Evolutionary conservation across 2,888 invertebrate species (phyloP).

Genomic region (Nomada goodeniana): DNA sequence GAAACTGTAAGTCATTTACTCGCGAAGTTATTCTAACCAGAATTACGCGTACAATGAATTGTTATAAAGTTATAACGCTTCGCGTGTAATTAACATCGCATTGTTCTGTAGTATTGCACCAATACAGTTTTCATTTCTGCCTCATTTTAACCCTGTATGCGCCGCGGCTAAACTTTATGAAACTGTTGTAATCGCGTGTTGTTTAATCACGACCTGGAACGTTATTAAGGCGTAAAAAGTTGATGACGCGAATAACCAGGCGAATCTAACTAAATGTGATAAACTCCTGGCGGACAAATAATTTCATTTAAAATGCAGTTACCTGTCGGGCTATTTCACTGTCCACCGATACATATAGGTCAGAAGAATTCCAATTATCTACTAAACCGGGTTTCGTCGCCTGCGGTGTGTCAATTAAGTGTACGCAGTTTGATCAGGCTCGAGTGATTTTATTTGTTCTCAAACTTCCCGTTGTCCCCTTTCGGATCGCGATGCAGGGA

Average conservation of each 20-base stretch:
- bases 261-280: neutral
- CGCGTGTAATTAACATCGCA: no score
- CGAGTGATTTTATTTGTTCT: neutral
- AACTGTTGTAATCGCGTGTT: neutral
- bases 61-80: no score
- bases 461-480: neutral
- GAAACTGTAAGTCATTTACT: neutral
- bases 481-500: neutral
- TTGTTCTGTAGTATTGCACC: no score
- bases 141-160: neutral
- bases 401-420: neutral
- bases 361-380: neutral
- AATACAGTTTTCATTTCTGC: no score
- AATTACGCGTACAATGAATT: neutral
- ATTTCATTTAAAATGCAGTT: neutral
- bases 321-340: neutral
- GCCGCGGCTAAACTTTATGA: neutral
- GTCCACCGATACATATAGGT: neutral
- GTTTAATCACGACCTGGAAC: neutral
- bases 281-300: neutral
- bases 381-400: neutral
- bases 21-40: neutral
- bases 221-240: constrained; percentile 9
- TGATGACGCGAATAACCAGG: neutral
- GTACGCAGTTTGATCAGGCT: neutral